Percentiles rank a stretch among this genome's conserved stretches.
These are phyloP conservation scores for Smutsia gigantea DNA, from an alignment of 2,797 vertebrate species.

Conservation along the genomic window DNA sequence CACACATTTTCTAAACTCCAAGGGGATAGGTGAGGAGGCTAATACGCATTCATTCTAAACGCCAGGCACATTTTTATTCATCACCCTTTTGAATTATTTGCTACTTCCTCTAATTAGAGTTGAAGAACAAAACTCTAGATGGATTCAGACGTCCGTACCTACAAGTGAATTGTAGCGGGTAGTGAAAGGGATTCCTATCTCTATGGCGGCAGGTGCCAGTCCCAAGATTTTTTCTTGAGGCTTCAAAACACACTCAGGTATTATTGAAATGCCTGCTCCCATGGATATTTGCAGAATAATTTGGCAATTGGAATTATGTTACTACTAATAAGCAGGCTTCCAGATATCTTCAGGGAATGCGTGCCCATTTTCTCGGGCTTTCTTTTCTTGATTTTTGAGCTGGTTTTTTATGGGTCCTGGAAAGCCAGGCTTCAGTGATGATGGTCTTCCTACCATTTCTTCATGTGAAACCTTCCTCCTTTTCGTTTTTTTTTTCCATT, in stretches of 20 bases:
- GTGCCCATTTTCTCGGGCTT: accelerated
- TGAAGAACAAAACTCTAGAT: neutral
- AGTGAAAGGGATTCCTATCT: too few relatives aligned
- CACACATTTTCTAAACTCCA: accelerated
- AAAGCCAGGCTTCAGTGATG: accelerated
- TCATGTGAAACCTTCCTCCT: neutral
- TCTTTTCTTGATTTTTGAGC: neutral
- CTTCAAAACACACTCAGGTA: too few relatives aligned
- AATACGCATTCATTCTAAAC: accelerated
- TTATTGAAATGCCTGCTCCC: neutral
- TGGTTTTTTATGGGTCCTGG: accelerated
- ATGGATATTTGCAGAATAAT: too few relatives aligned
- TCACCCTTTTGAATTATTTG: neutral
- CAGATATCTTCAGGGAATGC: accelerated
- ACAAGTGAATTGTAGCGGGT: neutral
- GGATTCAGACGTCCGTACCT: accelerated
- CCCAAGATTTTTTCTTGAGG: accelerated
- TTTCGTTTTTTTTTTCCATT: too few relatives aligned
- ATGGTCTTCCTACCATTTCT: neutral
- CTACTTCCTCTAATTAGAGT: neutral
- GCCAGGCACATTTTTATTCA: neutral
- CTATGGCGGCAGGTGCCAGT: accelerated
- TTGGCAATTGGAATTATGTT: neutral
- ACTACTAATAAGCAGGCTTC: too few relatives aligned
- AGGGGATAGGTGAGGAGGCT: neutral